These are phyloP conservation scores for Papilio dardanus DNA, from an alignment of 1,140 invertebrate species.

Conservation along the genomic window DNA sequence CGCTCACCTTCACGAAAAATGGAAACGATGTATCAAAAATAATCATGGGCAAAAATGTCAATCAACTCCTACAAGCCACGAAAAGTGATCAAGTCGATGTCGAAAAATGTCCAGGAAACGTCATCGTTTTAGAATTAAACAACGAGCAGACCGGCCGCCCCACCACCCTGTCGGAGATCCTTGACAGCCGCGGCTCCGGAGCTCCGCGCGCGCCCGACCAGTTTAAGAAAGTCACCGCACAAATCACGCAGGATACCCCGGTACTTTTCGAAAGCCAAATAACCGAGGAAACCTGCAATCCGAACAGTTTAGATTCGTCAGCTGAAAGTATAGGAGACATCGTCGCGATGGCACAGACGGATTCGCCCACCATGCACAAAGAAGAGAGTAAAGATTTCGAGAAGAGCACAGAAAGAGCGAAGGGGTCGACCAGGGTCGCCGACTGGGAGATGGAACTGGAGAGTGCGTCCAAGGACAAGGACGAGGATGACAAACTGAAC, in stretches of 20 bases:
- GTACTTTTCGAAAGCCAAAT: constrained; percentile 79
- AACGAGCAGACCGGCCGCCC: constrained; percentile 74
- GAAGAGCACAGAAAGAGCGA: constrained; percentile 60
- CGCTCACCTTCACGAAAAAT: constrained; percentile 76
- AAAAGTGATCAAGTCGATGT: constrained; percentile 69
- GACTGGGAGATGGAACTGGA: constrained; percentile 85
- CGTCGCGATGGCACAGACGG: constrained; percentile 58
- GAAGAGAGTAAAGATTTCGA: constrained; percentile 59
- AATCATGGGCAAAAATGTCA: constrained; percentile 80
- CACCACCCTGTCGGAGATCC: constrained; percentile 75
- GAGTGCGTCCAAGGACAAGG: constrained; percentile 77
- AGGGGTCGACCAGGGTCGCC: constrained; percentile 76
- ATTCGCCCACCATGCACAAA: constrained; percentile 59
- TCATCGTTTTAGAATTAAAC: constrained; percentile 78
- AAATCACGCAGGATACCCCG: constrained; percentile 83
- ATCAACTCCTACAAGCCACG: constrained; percentile 72
- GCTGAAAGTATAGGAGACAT: constrained; percentile 70
- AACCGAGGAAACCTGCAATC: constrained; percentile 70
- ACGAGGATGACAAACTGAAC: constrained; percentile 72
- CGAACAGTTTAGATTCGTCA: constrained; percentile 76
- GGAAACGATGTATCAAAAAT: constrained; percentile 78
- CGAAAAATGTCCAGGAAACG: constrained; percentile 67
- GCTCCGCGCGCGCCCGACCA: constrained; percentile 50
- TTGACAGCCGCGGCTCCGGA: constrained; percentile 67
- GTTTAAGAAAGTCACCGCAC: constrained; percentile 51